These are phyloP conservation scores for Micronisus gabar DNA, from an alignment of 2,113 vertebrate species.

Conservation along the genomic window DNA sequence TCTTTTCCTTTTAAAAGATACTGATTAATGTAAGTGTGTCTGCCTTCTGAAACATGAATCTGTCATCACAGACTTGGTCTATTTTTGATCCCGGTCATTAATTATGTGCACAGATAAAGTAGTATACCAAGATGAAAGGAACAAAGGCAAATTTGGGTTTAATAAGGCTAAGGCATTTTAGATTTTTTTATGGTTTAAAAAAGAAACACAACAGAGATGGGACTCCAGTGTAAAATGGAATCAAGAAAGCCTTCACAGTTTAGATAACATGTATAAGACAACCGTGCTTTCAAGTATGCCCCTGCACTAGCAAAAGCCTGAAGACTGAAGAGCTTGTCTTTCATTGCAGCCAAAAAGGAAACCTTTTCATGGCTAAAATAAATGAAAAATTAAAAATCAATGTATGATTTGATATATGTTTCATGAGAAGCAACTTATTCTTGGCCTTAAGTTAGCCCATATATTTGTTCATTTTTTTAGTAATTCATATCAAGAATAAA, in stretches of 20 bases:
- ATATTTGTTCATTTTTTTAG: not conserved
- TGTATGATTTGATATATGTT: not conserved
- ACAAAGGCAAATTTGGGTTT: not conserved
- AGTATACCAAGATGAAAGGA: not conserved
- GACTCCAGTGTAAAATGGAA: not conserved
- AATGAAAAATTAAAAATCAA: not conserved
- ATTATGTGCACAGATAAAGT: not conserved
- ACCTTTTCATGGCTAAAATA: not conserved
- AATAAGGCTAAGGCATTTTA: not conserved
- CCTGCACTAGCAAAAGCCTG: not conserved
- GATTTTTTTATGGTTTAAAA: not conserved
- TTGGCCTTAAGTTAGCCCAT: not conserved
- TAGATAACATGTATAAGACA: not conserved
- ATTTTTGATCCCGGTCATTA: slow-evolving; percentile 16
- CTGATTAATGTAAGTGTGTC: not conserved
- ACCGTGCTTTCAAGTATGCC: not conserved
- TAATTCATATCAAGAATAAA: not conserved
- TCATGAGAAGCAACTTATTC: not conserved
- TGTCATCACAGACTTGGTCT: not conserved
- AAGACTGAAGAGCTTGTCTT: not conserved
- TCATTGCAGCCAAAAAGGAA: not conserved
- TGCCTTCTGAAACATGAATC: not conserved
- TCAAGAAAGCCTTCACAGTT: not conserved
- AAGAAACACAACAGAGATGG: not conserved
- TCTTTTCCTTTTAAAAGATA: not conserved